Evolutionary conservation across 2,113 vertebrate genomes (phyloP).

Genomic region (Crypturellus undulatus): DNA sequence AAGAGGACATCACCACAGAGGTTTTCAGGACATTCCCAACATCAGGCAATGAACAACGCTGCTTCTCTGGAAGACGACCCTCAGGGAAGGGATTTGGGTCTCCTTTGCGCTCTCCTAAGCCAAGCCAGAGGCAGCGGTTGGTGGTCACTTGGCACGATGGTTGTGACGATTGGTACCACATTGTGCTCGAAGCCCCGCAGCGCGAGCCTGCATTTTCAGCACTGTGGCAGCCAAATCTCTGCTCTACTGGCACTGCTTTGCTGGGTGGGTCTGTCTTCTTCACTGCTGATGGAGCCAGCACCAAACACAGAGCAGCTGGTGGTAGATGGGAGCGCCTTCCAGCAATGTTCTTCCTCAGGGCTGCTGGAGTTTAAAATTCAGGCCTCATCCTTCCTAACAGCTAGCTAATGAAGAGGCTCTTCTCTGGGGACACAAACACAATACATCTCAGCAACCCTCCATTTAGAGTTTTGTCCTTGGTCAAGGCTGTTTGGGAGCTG

Average conservation of each 20-base stretch:
- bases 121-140: neutral
- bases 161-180: neutral
- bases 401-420: neutral
- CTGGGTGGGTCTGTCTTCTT: neutral
- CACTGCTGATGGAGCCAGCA: neutral
- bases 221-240: neutral
- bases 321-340: neutral
- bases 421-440: neutral
- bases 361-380: neutral
- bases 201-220: neutral
- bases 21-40: neutral
- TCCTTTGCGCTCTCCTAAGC: neutral
- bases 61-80: neutral
- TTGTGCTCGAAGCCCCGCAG: neutral
- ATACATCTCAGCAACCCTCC: neutral
- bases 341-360: neutral
- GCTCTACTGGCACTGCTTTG: neutral
- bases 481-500: neutral
- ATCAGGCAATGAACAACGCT: neutral
- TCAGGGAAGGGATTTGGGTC: neutral
- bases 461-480: neutral
- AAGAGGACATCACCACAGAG: neutral
- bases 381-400: rapidly evolving
- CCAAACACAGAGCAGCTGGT: neutral
- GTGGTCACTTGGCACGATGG: neutral